A percentile compares a stretch with the other conserved stretches of the same genome.
These are phyloP conservation scores for Dryobates pubescens DNA, from an alignment of 2,797 vertebrate species.

Conservation along the genomic window DNA sequence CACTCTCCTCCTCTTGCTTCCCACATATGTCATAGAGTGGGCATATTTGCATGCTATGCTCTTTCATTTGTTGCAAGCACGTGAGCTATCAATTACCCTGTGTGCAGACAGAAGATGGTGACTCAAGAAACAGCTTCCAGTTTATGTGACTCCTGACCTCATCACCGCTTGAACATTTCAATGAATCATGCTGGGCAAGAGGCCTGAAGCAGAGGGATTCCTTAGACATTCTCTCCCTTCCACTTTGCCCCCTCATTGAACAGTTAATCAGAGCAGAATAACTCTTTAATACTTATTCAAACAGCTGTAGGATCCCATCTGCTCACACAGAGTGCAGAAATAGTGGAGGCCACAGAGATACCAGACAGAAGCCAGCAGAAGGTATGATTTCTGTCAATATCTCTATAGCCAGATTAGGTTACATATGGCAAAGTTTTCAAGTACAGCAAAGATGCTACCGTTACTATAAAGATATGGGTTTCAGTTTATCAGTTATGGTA, in stretches of 20 bases:
- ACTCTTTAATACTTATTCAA: conserved; percentile 70
- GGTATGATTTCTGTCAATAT: conserved; percentile 47
- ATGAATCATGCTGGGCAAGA: conserved; percentile 56
- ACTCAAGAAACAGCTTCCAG: conserved; percentile 47
- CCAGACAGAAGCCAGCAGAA: conserved; percentile 55
- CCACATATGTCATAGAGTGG: conserved; percentile 42
- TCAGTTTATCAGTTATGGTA: background rate
- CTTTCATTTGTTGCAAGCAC: conserved; percentile 80
- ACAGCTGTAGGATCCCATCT: conserved; percentile 55
- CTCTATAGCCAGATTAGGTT: conserved; percentile 41
- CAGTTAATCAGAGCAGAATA: conserved; percentile 73
- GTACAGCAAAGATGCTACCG: background rate
- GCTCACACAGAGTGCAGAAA: conserved; percentile 6
- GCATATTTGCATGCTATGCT: conserved; percentile 44
- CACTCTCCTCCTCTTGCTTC: conserved; percentile 62
- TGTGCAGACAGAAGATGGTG: conserved; percentile 61
- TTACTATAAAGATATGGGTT: background rate
- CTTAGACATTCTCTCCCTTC: background rate
- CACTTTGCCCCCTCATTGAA: conserved; percentile 33
- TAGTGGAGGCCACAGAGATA: conserved; percentile 27
- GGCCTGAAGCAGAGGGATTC: conserved; percentile 1
- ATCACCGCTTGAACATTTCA: conserved; percentile 33
- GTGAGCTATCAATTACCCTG: conserved; percentile 72
- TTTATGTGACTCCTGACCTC: conserved; percentile 69
- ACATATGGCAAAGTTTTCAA: background rate